Evolutionary conservation across 2,888 invertebrate species (phyloP), one percentile per base, ranked within the genome.

Genomic region (Barypeithes pellucidus): DNA sequence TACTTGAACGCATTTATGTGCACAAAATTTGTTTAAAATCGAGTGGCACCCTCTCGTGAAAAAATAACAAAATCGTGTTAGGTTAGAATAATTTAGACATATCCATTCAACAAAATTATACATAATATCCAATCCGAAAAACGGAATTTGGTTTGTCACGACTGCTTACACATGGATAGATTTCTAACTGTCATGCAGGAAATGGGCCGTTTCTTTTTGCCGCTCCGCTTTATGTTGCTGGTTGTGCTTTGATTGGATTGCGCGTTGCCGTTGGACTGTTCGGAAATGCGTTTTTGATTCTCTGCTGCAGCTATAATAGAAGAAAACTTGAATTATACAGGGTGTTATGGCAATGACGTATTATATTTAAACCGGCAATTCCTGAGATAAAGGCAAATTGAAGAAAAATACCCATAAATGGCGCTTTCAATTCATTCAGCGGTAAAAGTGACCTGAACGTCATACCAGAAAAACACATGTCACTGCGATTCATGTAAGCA

Each of bases 151-250:
- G 68, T 80, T 77, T 83, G 86, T 90, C 90, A 91, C 86, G 91
- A 91, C 80, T 90, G 89, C 79, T 89, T 90, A 82, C 91, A 91
- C 9, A 89, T 88, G 45, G 90, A 88, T 78, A 90, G 87, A 83
- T 88, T 89, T 81, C 89, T 89, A 67, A 89, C 88, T 69, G 88
- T 88, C 79, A 90, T 88, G 81, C 90, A 90, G 16, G 89, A 89
- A 73, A 89, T 89, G 20, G 89, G 88, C 4, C 76, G 74, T 79
- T 89, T 89, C 73, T 88, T 88, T 88, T 89, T 89, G 22, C 54
- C 54, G 75, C 88, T 85, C 79, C 88, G 67, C 41, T 67, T 72
- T 43, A 63, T 67, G 45, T 89, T 89, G 75, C 87, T 85, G 80
- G 88, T 89, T 61, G 83, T 81, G 77, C 85, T 84, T 81, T 87